These are phyloP conservation scores for Scatophagus argus DNA, from an alignment of 2,113 vertebrate genomes.

Conservation along the genomic window DNA sequence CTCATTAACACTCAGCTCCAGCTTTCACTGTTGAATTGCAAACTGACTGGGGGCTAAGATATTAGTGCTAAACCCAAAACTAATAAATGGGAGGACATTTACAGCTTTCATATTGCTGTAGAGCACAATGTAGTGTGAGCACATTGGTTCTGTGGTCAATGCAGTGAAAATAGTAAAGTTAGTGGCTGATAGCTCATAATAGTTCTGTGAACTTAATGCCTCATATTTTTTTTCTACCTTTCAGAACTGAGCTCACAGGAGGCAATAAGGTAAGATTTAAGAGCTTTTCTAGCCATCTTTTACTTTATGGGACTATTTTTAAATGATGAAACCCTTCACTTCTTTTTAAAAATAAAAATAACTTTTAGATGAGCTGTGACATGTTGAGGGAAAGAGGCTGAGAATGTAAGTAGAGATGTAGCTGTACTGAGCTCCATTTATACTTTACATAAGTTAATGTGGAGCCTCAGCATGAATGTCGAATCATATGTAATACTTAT, in stretches of 20 bases:
- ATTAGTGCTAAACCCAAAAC: conserved; percentile 49
- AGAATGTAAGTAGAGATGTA: not conserved
- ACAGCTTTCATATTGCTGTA: conserved; percentile 43
- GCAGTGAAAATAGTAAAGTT: conserved; percentile 46
- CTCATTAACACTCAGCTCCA: conserved; percentile 67
- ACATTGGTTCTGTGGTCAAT: conserved; percentile 36
- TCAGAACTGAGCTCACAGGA: conserved; percentile 81
- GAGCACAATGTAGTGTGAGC: conserved; percentile 12
- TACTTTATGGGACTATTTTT: conserved; percentile 14
- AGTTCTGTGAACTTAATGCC: conserved; percentile 18
- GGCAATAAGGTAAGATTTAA: conserved; percentile 83
- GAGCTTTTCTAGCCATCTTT: not conserved
- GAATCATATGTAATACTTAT: conserved; percentile 23
- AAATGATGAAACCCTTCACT: not conserved
- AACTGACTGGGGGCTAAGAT: conserved; percentile 54
- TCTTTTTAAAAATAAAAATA: conserved; percentile 15
- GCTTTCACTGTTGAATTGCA: conserved; percentile 48
- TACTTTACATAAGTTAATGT: conserved; percentile 28
- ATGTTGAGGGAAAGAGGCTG: not conserved
- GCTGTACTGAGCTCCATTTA: conserved; percentile 21
- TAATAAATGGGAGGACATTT: conserved; percentile 61
- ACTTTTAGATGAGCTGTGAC: not conserved
- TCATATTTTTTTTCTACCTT: conserved; percentile 26
- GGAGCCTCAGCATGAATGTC: conserved; percentile 33
- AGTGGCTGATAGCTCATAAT: conserved; percentile 36